phyloP scores from a whole-genome alignment of 2,113 vertebrate species.

The Hydropotes inermis region DNA sequence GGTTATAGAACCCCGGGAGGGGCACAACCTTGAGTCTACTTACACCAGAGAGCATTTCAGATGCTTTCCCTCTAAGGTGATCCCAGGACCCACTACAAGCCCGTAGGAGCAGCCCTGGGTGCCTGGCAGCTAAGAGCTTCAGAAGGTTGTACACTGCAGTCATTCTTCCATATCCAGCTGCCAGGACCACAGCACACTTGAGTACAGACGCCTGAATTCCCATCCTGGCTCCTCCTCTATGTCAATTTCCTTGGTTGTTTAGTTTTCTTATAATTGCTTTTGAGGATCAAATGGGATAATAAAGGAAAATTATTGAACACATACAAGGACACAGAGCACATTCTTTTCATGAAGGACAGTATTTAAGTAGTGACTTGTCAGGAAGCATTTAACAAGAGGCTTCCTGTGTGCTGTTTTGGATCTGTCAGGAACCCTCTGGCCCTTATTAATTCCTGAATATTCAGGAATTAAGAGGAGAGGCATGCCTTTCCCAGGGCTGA shows the following conservation, averaged over 20 bases:
- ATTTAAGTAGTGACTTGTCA: background rate
- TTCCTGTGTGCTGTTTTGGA: too few species aligned
- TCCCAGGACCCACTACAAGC: background rate
- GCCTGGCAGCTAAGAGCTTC: background rate
- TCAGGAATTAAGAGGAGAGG: too few species aligned
- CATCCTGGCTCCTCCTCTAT: background rate
- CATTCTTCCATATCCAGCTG: background rate
- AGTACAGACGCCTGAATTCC: background rate
- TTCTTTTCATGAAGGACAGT: background rate
- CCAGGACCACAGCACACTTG: background rate
- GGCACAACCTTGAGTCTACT: background rate
- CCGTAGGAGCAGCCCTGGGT: too few species aligned
- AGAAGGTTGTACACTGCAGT: accelerated
- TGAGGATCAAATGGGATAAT: background rate
- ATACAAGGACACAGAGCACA: background rate
- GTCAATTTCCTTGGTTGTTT: background rate
- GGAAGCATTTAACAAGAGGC: too few species aligned
- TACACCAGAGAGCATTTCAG: background rate
- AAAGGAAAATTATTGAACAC: background rate
- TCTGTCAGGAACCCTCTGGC: too few species aligned
- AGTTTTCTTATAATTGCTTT: background rate
- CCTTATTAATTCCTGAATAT: too few species aligned
- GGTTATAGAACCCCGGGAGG: background rate
- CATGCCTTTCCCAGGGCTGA: too few species aligned
- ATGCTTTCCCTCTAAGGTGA: background rate